phyloP scores from a whole-genome alignment of 2,888 invertebrate genomes.

The Elysia crispata region DNA sequence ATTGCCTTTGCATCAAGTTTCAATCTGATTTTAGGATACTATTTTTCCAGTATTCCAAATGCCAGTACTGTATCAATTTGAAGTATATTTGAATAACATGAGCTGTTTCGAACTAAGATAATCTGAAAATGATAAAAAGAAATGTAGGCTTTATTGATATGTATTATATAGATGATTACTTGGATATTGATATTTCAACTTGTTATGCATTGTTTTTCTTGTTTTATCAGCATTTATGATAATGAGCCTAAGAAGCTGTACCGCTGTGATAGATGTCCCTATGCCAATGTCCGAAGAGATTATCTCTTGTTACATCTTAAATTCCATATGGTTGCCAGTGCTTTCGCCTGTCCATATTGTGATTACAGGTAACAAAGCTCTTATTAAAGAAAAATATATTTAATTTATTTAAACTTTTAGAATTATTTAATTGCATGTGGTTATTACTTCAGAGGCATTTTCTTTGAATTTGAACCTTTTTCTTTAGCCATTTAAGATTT shows the following conservation, averaged over 20 bases:
- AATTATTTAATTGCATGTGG: no score
- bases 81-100: not conserved
- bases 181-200: no score
- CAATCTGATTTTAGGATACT: no score
- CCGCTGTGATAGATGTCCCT: constrained; percentile 88
- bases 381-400: no score
- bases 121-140: no score
- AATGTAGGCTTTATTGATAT: no score
- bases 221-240: constrained; percentile 43
- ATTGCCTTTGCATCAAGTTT: no score
- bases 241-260: constrained; percentile 81
- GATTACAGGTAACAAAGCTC: constrained; percentile 82
- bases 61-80: no score
- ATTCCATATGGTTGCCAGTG: constrained; percentile 84
- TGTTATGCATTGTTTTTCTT: no score
- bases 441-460: not conserved
- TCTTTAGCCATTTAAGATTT: not conserved
- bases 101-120: not conserved
- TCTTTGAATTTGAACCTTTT: not conserved
- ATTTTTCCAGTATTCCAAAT: no score
- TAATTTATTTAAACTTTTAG: no score
- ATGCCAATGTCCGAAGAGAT: constrained; percentile 85
- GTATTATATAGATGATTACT: no score
- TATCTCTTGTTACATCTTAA: constrained; percentile 87
- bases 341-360: constrained; percentile 87